These are phyloP conservation scores for Lymantria monacha DNA, from an alignment of 2,888 invertebrate genomes.

Conservation along the genomic window DNA sequence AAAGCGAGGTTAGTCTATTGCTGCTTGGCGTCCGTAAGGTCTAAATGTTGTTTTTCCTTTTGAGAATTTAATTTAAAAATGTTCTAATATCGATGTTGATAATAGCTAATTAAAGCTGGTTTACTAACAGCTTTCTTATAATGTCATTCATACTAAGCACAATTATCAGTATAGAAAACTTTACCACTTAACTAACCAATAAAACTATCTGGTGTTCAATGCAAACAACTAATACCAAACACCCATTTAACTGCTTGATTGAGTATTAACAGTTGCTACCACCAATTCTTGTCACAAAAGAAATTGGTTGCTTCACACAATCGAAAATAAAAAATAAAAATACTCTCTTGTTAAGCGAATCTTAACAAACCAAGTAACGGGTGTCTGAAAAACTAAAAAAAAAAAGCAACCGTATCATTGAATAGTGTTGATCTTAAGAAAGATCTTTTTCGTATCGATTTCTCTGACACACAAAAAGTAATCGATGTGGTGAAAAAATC, in stretches of 20 bases:
- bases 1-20: too few relatives aligned
- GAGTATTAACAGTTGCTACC: conserved; percentile 12
- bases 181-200: neutral
- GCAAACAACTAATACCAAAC: conserved; percentile 1
- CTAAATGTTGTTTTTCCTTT: too few relatives aligned
- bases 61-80: too few relatives aligned
- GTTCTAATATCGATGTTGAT: too few relatives aligned
- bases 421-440: conserved; percentile 36
- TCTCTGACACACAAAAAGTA: conserved; percentile 52
- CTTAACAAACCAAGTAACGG: conserved; percentile 34
- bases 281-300: conserved; percentile 17
- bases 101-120: too few relatives aligned
- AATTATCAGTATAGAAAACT: neutral
- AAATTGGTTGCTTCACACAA: conserved; percentile 14
- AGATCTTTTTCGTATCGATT: conserved; percentile 47
- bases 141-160: too few relatives aligned
- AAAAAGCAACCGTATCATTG: conserved; percentile 44
- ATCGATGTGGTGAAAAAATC: conserved; percentile 40
- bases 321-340: conserved; percentile 16
- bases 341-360: conserved; percentile 13
- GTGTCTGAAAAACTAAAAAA: conserved; percentile 23
- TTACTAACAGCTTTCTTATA: too few relatives aligned
- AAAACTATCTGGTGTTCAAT: neutral
- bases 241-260: conserved; percentile 14
- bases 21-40: too few relatives aligned